Conservation (phyloP, 1,140 invertebrate species). For the Micrasema minimum region DNA sequence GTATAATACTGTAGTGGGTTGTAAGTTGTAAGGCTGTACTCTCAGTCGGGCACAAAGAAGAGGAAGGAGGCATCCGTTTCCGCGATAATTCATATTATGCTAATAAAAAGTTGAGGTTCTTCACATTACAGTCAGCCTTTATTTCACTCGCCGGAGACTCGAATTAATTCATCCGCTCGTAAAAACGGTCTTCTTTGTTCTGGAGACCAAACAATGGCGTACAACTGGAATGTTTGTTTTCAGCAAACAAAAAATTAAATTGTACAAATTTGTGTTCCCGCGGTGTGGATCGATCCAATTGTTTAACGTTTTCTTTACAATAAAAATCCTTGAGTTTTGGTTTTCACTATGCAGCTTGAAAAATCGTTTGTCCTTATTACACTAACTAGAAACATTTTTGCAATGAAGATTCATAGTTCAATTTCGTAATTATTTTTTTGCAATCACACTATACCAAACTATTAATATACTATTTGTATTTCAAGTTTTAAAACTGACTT, state of each 20-base stretch:
- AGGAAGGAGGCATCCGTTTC: conserved; percentile 50
- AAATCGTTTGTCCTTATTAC: too few relatives aligned
- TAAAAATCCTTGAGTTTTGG: too few relatives aligned
- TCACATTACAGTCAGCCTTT: conserved; percentile 51
- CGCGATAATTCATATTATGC: conserved; percentile 54
- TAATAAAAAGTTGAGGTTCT: conserved; percentile 52
- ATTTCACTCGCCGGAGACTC: conserved; percentile 50
- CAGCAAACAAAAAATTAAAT: conserved; percentile 26
- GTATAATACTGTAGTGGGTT: too few relatives aligned
- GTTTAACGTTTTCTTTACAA: not conserved
- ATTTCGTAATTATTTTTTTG: too few relatives aligned
- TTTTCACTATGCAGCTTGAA: too few relatives aligned
- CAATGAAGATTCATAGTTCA: too few relatives aligned
- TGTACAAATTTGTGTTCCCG: conserved; percentile 35
- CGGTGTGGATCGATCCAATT: conserved; percentile 26
- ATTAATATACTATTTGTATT: too few relatives aligned
- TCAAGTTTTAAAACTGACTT: too few relatives aligned
- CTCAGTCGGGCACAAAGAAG: conserved; percentile 34
- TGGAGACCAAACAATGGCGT: conserved; percentile 41
- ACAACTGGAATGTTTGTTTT: conserved; percentile 44
- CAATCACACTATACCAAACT: too few relatives aligned
- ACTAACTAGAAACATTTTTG: too few relatives aligned
- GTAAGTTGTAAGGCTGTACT: not conserved
- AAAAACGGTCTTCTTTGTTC: conserved; percentile 52
- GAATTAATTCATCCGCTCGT: conserved; percentile 53